These are phyloP conservation scores for Taeniopygia guttata DNA, from an alignment of 2,797 vertebrate genomes.

Conservation along the genomic window DNA sequence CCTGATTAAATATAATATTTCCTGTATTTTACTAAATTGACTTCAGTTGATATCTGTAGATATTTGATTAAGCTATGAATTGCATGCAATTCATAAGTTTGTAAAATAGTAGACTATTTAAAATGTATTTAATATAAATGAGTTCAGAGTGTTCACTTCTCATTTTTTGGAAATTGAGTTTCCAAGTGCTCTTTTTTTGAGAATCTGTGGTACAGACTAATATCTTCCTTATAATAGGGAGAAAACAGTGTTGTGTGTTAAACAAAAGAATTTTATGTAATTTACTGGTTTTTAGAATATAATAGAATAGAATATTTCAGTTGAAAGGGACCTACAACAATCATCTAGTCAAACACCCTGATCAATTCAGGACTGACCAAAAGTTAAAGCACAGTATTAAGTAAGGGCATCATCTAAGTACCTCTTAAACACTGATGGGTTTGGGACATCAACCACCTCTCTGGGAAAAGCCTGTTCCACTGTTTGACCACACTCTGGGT, in stretches of 20 bases:
- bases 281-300: not conserved
- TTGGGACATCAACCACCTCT: not conserved
- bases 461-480: not conserved
- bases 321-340: not conserved
- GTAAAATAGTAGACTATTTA: not conserved
- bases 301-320: not conserved
- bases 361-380: not conserved
- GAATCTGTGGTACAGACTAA: not conserved
- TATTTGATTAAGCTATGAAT: conserved; percentile 1
- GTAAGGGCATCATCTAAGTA: not conserved
- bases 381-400: not conserved
- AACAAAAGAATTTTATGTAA: not conserved
- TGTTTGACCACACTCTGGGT: not conserved
- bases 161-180: not conserved
- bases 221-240: not conserved
- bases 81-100: not conserved
- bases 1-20: not conserved
- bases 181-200: not conserved
- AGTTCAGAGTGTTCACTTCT: not conserved
- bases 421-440: not conserved
- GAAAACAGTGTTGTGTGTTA: not conserved
- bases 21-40: not conserved
- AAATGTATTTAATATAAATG: not conserved
- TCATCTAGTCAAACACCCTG: not conserved
- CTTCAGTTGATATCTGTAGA: not conserved